Percentiles rank a stretch among this genome's conserved stretches.
Conservation (phyloP, 2,888 invertebrate genomes). For the Mycalesis mineus region DNA sequence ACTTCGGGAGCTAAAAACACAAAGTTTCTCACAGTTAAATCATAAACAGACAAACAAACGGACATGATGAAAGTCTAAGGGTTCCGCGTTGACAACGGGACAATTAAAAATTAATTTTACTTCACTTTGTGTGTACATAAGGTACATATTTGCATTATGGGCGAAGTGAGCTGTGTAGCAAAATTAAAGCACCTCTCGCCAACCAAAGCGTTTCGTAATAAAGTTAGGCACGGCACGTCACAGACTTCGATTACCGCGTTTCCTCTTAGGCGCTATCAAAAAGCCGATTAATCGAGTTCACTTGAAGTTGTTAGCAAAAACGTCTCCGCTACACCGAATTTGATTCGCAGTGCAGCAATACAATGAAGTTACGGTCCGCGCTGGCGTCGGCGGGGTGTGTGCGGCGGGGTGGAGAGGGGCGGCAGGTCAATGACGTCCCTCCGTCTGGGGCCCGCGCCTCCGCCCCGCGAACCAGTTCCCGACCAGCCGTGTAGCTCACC, state of each 20-base stretch:
- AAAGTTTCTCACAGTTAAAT: too few species aligned
- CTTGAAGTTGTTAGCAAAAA: conserved; percentile 40
- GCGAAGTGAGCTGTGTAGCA: neutral
- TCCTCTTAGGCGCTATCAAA: conserved; percentile 17
- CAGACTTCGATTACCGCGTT: conserved; percentile 23
- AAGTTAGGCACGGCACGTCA: conserved; percentile 18
- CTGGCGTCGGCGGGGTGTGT: conserved; percentile 50
- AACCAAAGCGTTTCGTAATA: conserved; percentile 4
- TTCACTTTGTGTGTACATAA: too few species aligned
- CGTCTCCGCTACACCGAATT: conserved; percentile 56
- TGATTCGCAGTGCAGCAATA: conserved; percentile 61
- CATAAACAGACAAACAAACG: too few species aligned
- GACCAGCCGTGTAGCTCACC: conserved; percentile 55
- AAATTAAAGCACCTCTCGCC: neutral
- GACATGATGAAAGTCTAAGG: too few species aligned
- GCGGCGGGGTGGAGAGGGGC: conserved; percentile 35
- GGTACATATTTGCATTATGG: too few species aligned
- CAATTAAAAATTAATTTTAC: too few species aligned
- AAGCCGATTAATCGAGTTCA: conserved; percentile 35
- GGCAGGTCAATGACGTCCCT: conserved; percentile 74
- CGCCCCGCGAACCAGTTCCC: conserved; percentile 51
- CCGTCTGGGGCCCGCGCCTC: conserved; percentile 60
- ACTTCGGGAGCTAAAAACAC: too few species aligned
- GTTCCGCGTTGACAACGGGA: too few species aligned
- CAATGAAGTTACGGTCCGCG: conserved; percentile 69